These are phyloP conservation scores for Hyphantria cunea DNA, from an alignment of 1,140 invertebrate species.

Conservation along the genomic window DNA sequence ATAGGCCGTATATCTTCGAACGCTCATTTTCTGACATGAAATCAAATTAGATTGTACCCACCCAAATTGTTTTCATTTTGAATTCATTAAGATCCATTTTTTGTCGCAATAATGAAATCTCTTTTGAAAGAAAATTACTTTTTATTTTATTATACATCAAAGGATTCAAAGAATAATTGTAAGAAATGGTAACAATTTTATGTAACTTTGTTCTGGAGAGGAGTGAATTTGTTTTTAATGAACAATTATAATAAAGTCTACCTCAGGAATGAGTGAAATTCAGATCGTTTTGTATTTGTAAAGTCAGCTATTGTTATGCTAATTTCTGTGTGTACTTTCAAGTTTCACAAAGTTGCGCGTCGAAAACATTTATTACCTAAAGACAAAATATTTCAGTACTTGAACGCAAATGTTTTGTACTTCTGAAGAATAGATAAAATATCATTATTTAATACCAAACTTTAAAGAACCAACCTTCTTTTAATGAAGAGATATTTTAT, in stretches of 20 bases:
- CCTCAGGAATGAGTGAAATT: slow-evolving; percentile 4
- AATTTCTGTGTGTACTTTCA: background rate
- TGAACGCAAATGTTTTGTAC: too few relatives aligned
- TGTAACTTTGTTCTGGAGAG: background rate
- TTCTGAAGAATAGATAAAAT: too few relatives aligned
- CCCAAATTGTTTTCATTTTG: too few relatives aligned
- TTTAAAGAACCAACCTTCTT: too few relatives aligned
- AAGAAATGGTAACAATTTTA: slow-evolving; percentile 7
- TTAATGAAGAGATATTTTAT: too few relatives aligned
- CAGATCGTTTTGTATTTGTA: background rate
- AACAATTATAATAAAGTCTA: slow-evolving; percentile 16
- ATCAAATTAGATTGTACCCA: too few relatives aligned
- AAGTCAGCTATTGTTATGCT: background rate
- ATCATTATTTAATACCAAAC: too few relatives aligned
- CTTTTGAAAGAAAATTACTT: slow-evolving; percentile 9
- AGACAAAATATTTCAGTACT: background rate
- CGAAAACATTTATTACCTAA: background rate
- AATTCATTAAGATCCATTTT: too few relatives aligned
- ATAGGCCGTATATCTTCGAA: too few relatives aligned
- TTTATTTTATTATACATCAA: slow-evolving; percentile 12
- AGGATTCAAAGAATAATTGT: slow-evolving; percentile 9
- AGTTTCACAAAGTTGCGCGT: background rate
- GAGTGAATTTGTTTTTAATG: slow-evolving; percentile 6
- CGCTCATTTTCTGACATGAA: too few relatives aligned
- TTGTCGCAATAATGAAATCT: slow-evolving; percentile 3